Evolutionary conservation across 2,888 invertebrate genomes (phyloP).

Genomic region (Cartodere bifasciata): DNA sequence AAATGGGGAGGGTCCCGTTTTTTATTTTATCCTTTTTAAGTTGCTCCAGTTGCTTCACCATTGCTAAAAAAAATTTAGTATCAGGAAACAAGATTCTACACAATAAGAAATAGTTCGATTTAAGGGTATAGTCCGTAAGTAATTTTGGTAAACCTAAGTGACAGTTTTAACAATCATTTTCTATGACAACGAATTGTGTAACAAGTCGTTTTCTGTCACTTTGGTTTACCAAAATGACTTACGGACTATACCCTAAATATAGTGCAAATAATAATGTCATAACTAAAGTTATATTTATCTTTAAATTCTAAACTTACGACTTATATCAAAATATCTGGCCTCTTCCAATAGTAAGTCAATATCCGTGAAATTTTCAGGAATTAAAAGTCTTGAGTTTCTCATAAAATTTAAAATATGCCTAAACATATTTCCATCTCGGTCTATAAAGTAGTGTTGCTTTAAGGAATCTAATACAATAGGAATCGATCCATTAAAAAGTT

Average conservation of each 20-base stretch:
- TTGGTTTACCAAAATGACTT: too few relatives aligned
- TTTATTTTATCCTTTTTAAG: conserved; percentile 57
- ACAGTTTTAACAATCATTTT: too few relatives aligned
- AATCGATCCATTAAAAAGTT: conserved; percentile 88
- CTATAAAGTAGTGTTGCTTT: conserved; percentile 98
- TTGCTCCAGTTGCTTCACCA: conserved; percentile 60
- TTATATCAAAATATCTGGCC: conserved; percentile 81
- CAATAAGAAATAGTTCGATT: too few relatives aligned
- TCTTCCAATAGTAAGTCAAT: conserved; percentile 81
- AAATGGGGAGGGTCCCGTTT: conserved; percentile 34
- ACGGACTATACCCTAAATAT: too few relatives aligned
- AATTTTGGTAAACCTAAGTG: too few relatives aligned
- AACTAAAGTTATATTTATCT: too few relatives aligned
- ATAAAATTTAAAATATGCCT: conserved; percentile 94
- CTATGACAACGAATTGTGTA: too few relatives aligned
- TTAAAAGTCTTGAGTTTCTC: conserved; percentile 75
- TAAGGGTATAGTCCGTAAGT: too few relatives aligned
- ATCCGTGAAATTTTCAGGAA: conserved; percentile 79
- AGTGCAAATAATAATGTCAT: too few relatives aligned
- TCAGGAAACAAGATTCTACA: too few relatives aligned
- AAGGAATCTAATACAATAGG: conserved; percentile 91
- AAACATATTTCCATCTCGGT: conserved; percentile 96
- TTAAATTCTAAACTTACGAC: too few relatives aligned
- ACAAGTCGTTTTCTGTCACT: too few relatives aligned
- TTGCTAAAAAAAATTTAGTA: conserved; percentile 41